phyloP scores from a whole-genome alignment of 53 echinoderm and acorn worm species.

The Apostichopus leukothele region DNA sequence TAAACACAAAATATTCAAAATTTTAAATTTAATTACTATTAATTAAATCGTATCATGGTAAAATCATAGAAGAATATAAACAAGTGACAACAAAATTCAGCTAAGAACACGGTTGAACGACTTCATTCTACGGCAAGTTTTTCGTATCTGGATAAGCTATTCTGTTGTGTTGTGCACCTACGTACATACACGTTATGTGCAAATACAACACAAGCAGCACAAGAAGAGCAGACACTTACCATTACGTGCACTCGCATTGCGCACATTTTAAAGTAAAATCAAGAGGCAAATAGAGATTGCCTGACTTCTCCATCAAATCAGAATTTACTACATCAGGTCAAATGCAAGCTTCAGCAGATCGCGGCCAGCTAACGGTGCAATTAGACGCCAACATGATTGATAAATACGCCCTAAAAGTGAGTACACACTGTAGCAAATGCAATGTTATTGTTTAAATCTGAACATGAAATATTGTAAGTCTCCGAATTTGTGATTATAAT shows the following conservation, averaged over 20 bases:
- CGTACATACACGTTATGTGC: background rate
- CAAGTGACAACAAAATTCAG: too few relatives aligned
- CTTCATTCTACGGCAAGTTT: background rate
- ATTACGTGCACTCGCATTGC: background rate
- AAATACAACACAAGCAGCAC: too few relatives aligned
- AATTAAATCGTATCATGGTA: too few relatives aligned
- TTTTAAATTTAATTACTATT: too few relatives aligned
- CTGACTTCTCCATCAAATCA: background rate
- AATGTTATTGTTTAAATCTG: background rate
- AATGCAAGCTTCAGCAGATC: constrained; percentile 37
- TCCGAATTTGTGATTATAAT: too few relatives aligned
- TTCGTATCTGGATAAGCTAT: background rate
- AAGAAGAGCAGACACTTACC: background rate
- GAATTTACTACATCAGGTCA: constrained; percentile 8
- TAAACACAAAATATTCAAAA: too few relatives aligned
- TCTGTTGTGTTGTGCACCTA: background rate
- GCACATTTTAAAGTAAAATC: background rate
- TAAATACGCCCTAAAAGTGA: constrained; percentile 46
- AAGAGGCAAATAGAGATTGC: background rate
- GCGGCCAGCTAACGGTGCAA: constrained; percentile 38
- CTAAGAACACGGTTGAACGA: too few relatives aligned
- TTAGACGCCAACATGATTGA: constrained; percentile 43
- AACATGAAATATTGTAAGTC: background rate
- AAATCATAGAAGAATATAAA: too few relatives aligned
- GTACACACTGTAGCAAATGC: background rate